phyloP scores from a whole-genome alignment of 2,888 invertebrate species.

The Ctena decussata region DNA sequence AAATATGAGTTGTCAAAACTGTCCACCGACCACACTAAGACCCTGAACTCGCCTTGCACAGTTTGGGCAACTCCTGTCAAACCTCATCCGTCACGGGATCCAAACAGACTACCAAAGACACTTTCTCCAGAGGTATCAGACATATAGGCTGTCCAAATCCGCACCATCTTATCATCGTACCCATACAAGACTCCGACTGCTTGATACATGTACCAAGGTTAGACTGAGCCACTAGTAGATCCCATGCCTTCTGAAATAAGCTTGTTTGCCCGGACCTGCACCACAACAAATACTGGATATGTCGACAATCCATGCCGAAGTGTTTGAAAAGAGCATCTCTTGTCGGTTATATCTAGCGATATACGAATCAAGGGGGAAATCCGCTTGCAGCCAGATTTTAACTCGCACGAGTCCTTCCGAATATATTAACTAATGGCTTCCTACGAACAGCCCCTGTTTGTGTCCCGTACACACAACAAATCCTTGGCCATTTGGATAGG shows the following conservation, averaged over 20 bases:
- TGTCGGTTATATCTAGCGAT: background rate
- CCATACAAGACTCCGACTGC: conserved; percentile 34
- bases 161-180: conserved; percentile 17
- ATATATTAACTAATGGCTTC: background rate
- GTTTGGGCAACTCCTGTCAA: too few relatives aligned
- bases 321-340: background rate
- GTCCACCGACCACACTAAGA: conserved; percentile 2
- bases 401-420: background rate
- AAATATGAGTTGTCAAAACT: background rate
- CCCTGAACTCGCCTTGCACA: conserved; percentile 11
- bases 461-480: conserved; percentile 35
- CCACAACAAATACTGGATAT: background rate
- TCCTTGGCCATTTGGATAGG: conserved; percentile 21
- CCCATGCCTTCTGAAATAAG: background rate
- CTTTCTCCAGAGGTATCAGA: background rate
- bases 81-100: conserved; percentile 26
- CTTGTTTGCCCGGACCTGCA: background rate
- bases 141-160: conserved; percentile 37
- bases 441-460: background rate
- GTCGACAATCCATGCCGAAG: background rate
- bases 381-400: background rate
- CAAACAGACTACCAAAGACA: background rate
- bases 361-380: background rate
- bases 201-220: background rate
- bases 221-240: background rate